phyloP scores from a whole-genome alignment of 2,797 vertebrate genomes.

The Sebastes variabilis region DNA sequence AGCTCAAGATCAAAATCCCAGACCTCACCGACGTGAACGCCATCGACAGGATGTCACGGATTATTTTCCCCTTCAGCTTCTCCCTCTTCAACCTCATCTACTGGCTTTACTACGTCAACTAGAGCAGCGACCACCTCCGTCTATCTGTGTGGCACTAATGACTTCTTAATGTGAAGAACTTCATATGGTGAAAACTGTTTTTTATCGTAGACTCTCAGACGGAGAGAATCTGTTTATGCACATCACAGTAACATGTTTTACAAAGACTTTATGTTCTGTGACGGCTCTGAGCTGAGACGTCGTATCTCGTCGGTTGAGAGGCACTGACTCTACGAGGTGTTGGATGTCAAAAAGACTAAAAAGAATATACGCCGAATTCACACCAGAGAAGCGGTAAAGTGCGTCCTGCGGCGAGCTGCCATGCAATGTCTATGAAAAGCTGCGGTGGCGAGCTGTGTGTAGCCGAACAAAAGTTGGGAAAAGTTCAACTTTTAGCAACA shows the following conservation, averaged over 20 bases:
- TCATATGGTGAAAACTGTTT: constrained; percentile 44
- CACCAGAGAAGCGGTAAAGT: too few species aligned
- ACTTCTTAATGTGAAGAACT: constrained; percentile 51
- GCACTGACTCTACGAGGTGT: constrained; percentile 10
- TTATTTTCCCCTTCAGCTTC: constrained; percentile 96
- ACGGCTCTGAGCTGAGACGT: constrained; percentile 72
- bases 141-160: neutral
- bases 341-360: neutral
- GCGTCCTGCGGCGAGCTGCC: too few species aligned
- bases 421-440: too few species aligned
- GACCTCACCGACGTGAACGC: constrained; percentile 98
- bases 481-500: too few species aligned
- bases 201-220: constrained; percentile 25
- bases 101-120: constrained; percentile 98
- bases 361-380: too few species aligned
- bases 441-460: too few species aligned
- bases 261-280: constrained; percentile 76
- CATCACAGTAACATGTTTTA: constrained; percentile 60
- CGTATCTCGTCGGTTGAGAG: constrained; percentile 13
- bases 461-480: too few species aligned
- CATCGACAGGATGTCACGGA: constrained; percentile 97
- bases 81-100: constrained; percentile 99
- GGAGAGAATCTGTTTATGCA: neutral
- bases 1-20: constrained; percentile 98
- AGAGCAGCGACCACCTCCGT: neutral